These are phyloP conservation scores for Campylomormyrus tamandua DNA, from an alignment of 2,113 vertebrate genomes.

Conservation along the genomic window DNA sequence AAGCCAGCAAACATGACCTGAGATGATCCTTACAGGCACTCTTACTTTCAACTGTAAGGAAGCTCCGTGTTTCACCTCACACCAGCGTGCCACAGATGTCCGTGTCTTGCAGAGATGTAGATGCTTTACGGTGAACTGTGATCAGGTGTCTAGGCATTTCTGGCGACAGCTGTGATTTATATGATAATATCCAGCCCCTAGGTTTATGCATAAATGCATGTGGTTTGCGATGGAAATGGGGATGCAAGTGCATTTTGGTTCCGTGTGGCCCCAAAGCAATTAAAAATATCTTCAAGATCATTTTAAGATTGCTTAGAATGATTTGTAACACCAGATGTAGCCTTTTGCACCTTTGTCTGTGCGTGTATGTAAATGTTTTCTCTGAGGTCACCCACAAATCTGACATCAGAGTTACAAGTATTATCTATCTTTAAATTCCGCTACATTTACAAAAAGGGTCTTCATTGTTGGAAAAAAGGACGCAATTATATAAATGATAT, in stretches of 20 bases:
- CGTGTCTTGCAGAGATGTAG: background rate
- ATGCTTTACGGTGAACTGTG: conserved; percentile 18
- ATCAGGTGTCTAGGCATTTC: conserved; percentile 4
- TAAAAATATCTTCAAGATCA: conserved; percentile 31
- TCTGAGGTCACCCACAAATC: background rate
- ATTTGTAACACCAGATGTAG: conserved; percentile 15
- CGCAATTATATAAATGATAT: background rate
- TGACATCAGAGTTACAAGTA: background rate
- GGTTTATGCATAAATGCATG: conserved; percentile 40
- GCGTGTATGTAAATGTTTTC: background rate
- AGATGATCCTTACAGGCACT: background rate
- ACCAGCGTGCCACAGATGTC: background rate
- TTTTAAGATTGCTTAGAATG: conserved; percentile 25
- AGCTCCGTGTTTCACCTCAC: background rate
- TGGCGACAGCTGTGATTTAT: conserved; percentile 28
- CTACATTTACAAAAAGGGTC: background rate
- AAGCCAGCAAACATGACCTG: background rate
- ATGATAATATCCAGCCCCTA: conserved; percentile 37
- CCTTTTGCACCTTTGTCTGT: conserved; percentile 27
- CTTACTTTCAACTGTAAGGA: background rate
- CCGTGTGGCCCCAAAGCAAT: conserved; percentile 27
- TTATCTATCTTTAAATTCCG: background rate
- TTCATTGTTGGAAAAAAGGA: background rate
- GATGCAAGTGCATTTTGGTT: conserved; percentile 20
- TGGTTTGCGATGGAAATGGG: conserved; percentile 31